Evolutionary conservation across 1,140 invertebrate genomes (phyloP), one percentile per base, ranked within the genome.

Genomic region (Philopotamus ludificatus): DNA sequence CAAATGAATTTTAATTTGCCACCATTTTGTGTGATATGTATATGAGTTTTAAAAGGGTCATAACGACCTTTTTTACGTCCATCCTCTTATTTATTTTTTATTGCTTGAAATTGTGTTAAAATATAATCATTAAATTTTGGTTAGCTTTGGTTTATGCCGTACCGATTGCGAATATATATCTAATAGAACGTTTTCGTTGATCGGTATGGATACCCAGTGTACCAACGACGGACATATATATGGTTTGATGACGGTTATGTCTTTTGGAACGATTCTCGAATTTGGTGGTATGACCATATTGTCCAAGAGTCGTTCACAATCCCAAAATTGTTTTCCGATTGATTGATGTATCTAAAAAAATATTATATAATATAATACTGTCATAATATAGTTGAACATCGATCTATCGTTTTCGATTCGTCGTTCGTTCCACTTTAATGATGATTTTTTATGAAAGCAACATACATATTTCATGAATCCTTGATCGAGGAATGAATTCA

Each of bases 401-500:
- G n/a, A n/a, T n/a, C n/a, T n/a, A n/a, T n/a, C n/a, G n/a, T n/a
- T n/a, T n/a, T n/a, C n/a, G n/a, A n/a, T n/a, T n/a, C n/a, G n/a
- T n/a, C n/a, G n/a, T n/a, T n/a, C n/a, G n/a, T n/a, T n/a, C n/a
- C n/a, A n/a, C n/a, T n/a, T n/a, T n/a, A n/a, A n/a, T n/a, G n/a
- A n/a, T n/a, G n/a, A n/a, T n/a, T n/a, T n/a, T n/a, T n/a, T n/a
- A n/a, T n/a, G n/a, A n/a, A n/a, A n/a, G n/a, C n/a, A n/a, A 20
- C n/a, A 64, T 71, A 79, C 78, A 73, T 78, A 76, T 57, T 71
- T 74, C 76, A 81, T 76, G 50, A 81, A 81, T 0, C 72, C 77
- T 8, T 76, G 74, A 66, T 81, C 79, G 63, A 73, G 75, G 54
- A 77, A 81, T 0, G 78, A 80, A 59, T 79, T 77, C 0, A 78